These are phyloP conservation scores for Harpegnathos saltator DNA, from an alignment of 1,140 invertebrate genomes.

Conservation along the genomic window DNA sequence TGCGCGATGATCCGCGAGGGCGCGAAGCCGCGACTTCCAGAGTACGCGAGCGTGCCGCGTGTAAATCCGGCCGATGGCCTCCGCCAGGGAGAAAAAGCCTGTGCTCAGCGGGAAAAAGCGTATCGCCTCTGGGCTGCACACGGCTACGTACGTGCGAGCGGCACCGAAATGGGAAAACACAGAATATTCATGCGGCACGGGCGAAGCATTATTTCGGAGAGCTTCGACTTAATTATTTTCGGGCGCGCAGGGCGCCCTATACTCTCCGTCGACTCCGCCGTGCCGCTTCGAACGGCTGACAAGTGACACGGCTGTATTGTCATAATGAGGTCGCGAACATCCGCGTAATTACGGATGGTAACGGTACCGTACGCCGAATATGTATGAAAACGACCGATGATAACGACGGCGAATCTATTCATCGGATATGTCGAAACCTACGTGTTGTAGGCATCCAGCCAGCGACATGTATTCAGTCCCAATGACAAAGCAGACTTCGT, in stretches of 20 bases:
- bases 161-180: constrained; percentile 48
- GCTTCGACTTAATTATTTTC: constrained; percentile 47
- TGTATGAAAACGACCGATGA: constrained; percentile 24
- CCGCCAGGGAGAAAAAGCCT: constrained; percentile 64
- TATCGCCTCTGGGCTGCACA: constrained; percentile 47
- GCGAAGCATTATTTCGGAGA: constrained; percentile 27
- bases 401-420: constrained; percentile 25
- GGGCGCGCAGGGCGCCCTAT: no score
- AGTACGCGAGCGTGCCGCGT: constrained; percentile 24
- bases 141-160: constrained; percentile 54
- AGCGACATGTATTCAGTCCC: neutral
- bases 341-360: neutral
- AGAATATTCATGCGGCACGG: constrained; percentile 59
- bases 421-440: constrained; percentile 3
- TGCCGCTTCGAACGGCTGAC: neutral
- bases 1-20: neutral
- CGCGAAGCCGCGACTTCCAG: constrained; percentile 1
- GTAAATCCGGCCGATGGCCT: constrained; percentile 61
- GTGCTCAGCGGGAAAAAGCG: constrained; percentile 59
- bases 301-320: neutral
- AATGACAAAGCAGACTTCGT: neutral
- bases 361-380: neutral
- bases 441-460: constrained; percentile 1
- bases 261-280: neutral
- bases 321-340: constrained; percentile 19